Base-by-base conservation (phyloP, 2,797 vertebrate species). In the Spizella passerina region DNA sequence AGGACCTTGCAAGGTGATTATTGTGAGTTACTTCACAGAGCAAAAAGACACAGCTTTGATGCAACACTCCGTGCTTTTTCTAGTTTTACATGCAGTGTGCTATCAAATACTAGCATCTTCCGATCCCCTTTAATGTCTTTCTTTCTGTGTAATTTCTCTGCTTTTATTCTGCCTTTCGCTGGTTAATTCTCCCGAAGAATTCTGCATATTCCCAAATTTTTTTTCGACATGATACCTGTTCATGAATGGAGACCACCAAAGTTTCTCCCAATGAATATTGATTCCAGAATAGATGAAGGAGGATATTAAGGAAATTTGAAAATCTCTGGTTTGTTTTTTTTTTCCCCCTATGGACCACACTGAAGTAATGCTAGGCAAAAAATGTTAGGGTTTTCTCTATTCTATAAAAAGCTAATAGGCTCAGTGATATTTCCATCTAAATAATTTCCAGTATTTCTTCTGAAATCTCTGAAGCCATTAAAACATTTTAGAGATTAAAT, bases 401-500 rank as follows among this genome's bases (percentile, higher is more conserved):
- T 87, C 61, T 80, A 78, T 85, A 73, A 87, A 92, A 87, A 80
- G 61, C 44, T 73, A 82, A 46, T 19, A 81, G 26, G 14, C 11
- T 76, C 19, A 1, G 49, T 77, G 76, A 39, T 50, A 90, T 89
- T 92, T 93, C 64, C 41, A 7, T 71, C 46, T 72, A 88, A 68
- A 50, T 70, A 0, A 85, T 87, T 94, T 93, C 73, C 71, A 73
- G 66, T 85, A 85, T 76, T 92, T 84, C 47, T 89, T 93, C 52
- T 80, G 53, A 80, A 83, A 84, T 60, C n/a, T 63, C 65, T 55
- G 61, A 68, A 89, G 57, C 84, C 75, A 85, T 87, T 93, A 95
- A 72, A 81, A 38, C 36, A 27, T 72, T 87, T 86, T 71, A 83
- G 55, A 93, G 36, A 70, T 78, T 36, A 53, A 77, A 81, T 57